Evolutionary conservation across 2,888 invertebrate genomes (phyloP), one percentile per base, ranked within the genome.

Genomic region (Ptilodon capucinus): DNA sequence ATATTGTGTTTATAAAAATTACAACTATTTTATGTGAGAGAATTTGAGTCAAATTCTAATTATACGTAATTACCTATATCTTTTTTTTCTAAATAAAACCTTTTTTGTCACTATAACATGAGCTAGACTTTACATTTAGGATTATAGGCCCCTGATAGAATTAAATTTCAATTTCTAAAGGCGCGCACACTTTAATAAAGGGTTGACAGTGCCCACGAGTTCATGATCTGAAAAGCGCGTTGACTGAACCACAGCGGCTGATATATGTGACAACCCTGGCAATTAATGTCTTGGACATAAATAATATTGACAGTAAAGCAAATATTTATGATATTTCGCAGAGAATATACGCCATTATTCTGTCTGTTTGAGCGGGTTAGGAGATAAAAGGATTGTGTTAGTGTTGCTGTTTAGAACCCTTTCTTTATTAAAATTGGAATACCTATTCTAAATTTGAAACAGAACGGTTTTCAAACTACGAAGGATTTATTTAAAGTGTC

Each of bases 161-260:
- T 77, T 72, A 71, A 75, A 64, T 64, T 75, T 74, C 68, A 76
- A 79, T 76, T 74, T 71, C 54, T 70, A 73, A 74, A 76, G 70
- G 60, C 40, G 58, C 40, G 59, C 57, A 57, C 67, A 76, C 74
- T 70, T 66, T 71, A 65, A 74, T 62, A 66, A 53, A 57, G 64
- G 51, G 53, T 48, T 58, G 64, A 51, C 57, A 61, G 52, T 53
- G 40, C 45, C 39, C 45, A 49, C 57, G 58, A 71, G 65, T 70
- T 67, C 70, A 69, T 68, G 67, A 70, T 70, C 64, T 71, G 62
- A 54, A 68, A 56, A 52, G 60, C 58, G 62, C 68, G 75, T 57
- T 74, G 74, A 70, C 71, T 71, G 68, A 54, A 57, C 58, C 44
- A 52, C 51, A 51, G 43, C 60, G 43, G 48, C 51, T 76, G 76